Base-by-base conservation (phyloP, 2,888 invertebrate genomes). In the Athripsodes cinereus region DNA sequence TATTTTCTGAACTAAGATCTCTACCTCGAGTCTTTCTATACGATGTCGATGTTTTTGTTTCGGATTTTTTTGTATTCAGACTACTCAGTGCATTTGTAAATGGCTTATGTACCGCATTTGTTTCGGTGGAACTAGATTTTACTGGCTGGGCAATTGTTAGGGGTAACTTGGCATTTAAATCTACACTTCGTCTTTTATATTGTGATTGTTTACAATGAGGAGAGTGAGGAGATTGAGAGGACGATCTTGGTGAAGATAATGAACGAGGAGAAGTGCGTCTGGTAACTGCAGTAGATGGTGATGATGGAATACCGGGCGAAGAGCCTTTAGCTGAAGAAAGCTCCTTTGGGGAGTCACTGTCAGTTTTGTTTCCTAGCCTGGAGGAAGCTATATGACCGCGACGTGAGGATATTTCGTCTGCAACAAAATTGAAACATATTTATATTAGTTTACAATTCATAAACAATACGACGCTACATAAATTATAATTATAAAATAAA, bases 401-500 rank as follows among this genome's bases (percentile, higher is more conserved):
- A 47, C 72, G 69, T 20, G 65, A 64, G 1, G 70, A 68, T 22
- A 71, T 69, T 51, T 75, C 77, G 72, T 75, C 81, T 69, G 69
- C 1, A 69, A 67, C 22, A 49, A 48, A 34, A 40, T 44, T 31
- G 50, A 31, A 44, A 44, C 18, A 44, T n/a, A n/a, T n/a, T n/a
- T n/a, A n/a, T n/a, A n/a, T n/a, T n/a, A n/a, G n/a, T n/a, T n/a
- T n/a, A n/a, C n/a, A n/a, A n/a, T n/a, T n/a, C n/a, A n/a, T n/a
- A n/a, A n/a, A n/a, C n/a, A n/a, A n/a, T n/a, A n/a, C n/a, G n/a
- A n/a, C n/a, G n/a, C n/a, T n/a, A n/a, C n/a, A n/a, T n/a, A n/a
- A n/a, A n/a, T n/a, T n/a, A n/a, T n/a, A n/a, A n/a, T n/a, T n/a
- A n/a, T n/a, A n/a, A n/a, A n/a, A n/a, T n/a, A n/a, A n/a, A n/a